A percentile compares a stretch with the other conserved stretches of the same genome.
These are phyloP conservation scores for Altica lythri DNA, from an alignment of 2,888 invertebrate species.

Conservation along the genomic window DNA sequence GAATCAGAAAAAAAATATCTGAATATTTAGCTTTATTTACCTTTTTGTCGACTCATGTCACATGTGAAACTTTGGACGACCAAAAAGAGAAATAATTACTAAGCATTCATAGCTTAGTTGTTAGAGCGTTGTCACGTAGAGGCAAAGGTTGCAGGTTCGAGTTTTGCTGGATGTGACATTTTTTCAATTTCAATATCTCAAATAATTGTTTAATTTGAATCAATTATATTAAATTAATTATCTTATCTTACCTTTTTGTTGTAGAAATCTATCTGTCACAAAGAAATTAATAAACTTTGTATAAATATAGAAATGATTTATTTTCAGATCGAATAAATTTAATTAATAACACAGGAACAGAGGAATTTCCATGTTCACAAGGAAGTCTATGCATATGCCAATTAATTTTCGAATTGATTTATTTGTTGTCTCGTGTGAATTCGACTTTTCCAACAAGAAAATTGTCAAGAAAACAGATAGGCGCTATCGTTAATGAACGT, in stretches of 20 bases:
- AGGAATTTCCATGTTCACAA: conserved; percentile 18
- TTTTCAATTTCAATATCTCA: no score
- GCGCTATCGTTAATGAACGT: conserved; percentile 10
- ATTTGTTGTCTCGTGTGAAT: conserved; percentile 25
- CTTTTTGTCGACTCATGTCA: no score
- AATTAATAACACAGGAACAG: conserved; percentile 8
- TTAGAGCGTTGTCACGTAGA: no score
- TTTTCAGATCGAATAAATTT: background rate
- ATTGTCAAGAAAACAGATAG: conserved; percentile 8
- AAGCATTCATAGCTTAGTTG: no score
- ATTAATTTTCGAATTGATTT: conserved; percentile 22
- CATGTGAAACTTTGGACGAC: no score
- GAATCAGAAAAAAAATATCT: no score
- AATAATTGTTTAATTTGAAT: conserved; percentile 7
- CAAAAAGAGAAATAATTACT: no score
- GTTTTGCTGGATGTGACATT: no score
- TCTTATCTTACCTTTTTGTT: background rate
- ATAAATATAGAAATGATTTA: background rate
- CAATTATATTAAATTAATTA: background rate
- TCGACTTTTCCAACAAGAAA: conserved; percentile 13
- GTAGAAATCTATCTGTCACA: background rate
- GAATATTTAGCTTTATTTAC: no score
- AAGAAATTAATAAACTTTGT: background rate
- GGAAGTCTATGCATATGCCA: conserved; percentile 11
- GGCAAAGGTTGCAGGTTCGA: no score